phyloP scores from a whole-genome alignment of 2,888 invertebrate genomes.

The Drosophila prolongata region DNA sequence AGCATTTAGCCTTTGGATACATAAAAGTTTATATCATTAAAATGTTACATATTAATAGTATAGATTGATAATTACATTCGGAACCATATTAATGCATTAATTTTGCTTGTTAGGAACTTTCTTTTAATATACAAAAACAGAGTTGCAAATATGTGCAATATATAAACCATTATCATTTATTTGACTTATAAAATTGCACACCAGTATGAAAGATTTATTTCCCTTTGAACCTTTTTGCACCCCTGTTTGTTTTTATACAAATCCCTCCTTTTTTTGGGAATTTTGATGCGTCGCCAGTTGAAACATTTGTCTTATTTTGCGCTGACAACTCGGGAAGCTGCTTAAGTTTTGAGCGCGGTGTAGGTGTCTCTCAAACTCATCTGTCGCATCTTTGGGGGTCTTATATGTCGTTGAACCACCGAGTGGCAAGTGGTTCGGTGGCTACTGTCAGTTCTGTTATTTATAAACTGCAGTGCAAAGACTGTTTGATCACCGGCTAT shows the following conservation, averaged over 20 bases:
- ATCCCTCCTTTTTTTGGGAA: slow-evolving; percentile 1
- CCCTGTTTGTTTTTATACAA: slow-evolving; percentile 1
- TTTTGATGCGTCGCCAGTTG: slow-evolving; percentile 62
- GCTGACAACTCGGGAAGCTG: slow-evolving; percentile 82
- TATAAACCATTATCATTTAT: no score
- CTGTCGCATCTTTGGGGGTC: slow-evolving; percentile 40
- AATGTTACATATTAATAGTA: no score
- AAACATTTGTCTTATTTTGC: slow-evolving; percentile 77
- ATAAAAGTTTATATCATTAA: no score
- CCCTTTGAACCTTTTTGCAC: background rate
- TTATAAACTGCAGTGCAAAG: slow-evolving; percentile 19
- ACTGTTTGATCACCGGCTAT: slow-evolving; percentile 24
- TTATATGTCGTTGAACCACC: slow-evolving; percentile 69
- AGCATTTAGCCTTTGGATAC: no score
- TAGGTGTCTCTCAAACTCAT: slow-evolving; percentile 58
- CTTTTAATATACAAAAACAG: no score
- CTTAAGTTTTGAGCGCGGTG: slow-evolving; percentile 62
- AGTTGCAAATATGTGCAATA: no score
- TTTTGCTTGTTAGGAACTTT: no score
- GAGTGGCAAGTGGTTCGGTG: slow-evolving; percentile 46
- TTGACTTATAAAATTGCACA: background rate
- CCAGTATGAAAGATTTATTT: background rate
- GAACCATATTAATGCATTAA: no score
- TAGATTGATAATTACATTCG: no score
- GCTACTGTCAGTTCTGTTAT: slow-evolving; percentile 42